Base-by-base conservation (phyloP, 1,140 invertebrate species). In the Camponotus pennsylvanicus region DNA sequence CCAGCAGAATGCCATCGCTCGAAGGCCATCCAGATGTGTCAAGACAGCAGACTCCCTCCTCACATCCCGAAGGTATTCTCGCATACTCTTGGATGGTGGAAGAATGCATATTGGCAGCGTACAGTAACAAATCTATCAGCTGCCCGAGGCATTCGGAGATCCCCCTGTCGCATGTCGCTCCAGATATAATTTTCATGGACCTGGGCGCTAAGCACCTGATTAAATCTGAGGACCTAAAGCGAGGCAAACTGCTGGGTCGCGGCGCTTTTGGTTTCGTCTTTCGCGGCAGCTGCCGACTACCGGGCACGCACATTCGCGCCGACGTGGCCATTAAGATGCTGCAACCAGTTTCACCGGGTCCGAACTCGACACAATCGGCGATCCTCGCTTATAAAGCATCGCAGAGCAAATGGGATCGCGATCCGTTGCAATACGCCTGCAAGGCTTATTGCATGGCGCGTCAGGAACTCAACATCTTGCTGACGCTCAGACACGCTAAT, bases 201-300 rank as follows among this genome's bases (percentile, higher is more conserved):
- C 95, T 99, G 21, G 97, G 97, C 3, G 97, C 97, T 45, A 95
- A 97, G 63, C 96, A 97, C 79, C 95, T 98, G 0, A 97, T 99
- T 63, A 97, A 97, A 86, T 96, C 97, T 57, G 97, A 98, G 61
- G 97, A 97, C 83, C 96, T 99, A 5, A 96, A 97, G 52, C 95
- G 97, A 71, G 98, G 97, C 0, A 96, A 97, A 84, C 95, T 98
- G 92, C 95, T 99, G n/a, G 99, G 99, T 0, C 97, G 98, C 52
- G 99, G 99, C 0, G 99, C 99, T 0, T 99, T 99, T 96, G 99
- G 99, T 1, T 99, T 99, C 93, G 99, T 99, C 1, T 99, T 99
- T 93, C 97, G 97, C 92, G 98, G 97, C 0, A 96, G 96, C 2
- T 97, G 98, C 94, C 97, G 97, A 82, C 89, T 97, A 11, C 95